Evolutionary conservation across 2,888 invertebrate genomes (phyloP).

Genomic region (Himalopsyche anomala): DNA sequence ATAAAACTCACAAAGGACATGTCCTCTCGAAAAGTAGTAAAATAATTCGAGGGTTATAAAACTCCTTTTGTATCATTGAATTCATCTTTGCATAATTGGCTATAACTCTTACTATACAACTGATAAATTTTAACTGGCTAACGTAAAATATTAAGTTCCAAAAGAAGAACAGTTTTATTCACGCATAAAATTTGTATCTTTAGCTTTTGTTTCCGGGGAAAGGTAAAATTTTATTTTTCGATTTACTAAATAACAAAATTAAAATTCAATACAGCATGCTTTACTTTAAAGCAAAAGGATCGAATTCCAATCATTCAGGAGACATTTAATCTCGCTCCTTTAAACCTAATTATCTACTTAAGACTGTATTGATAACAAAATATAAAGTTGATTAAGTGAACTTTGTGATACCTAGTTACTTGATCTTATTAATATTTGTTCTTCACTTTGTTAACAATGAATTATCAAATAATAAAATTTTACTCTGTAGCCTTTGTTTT

Average conservation of each 20-base stretch:
- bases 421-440: not conserved
- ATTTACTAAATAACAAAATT: slow-evolving; percentile 18
- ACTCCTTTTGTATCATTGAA: no score
- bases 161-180: no score
- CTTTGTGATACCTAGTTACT: not conserved
- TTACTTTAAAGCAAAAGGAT: not conserved
- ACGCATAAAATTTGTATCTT: no score
- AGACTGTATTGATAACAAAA: not conserved
- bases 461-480: not conserved
- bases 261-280: not conserved
- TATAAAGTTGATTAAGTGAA: not conserved
- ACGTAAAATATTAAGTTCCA: no score
- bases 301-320: not conserved
- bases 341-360: slow-evolving; percentile 3
- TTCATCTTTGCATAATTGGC: no score
- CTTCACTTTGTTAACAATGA: not conserved
- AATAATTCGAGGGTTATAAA: no score
- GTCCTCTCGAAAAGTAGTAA: no score
- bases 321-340: not conserved
- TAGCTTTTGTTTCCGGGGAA: no score
- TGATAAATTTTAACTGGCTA: no score
- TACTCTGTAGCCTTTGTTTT: not conserved
- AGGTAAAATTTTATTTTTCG: not conserved
- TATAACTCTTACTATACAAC: no score
- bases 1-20: no score